Percentiles rank a stretch among this genome's conserved stretches.
These are phyloP conservation scores for Scomberomorus guttatus DNA, from an alignment of 2,797 vertebrate species.

Conservation along the genomic window DNA sequence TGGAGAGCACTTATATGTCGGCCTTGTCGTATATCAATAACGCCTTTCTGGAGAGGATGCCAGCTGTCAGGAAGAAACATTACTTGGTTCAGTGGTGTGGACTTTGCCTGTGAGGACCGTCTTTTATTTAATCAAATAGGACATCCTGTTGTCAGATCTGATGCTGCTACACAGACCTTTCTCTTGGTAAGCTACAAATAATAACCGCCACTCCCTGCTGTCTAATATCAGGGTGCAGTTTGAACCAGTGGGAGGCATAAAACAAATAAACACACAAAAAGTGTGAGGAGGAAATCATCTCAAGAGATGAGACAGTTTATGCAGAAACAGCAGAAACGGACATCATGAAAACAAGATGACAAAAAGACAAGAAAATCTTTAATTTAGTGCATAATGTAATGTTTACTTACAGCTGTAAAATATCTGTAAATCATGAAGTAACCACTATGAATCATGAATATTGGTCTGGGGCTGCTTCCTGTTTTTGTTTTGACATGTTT, in stretches of 20 bases:
- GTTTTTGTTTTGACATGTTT: slow-evolving; percentile 6
- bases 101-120: slow-evolving; percentile 35
- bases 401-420: background rate
- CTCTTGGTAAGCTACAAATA: slow-evolving; percentile 58
- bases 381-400: background rate
- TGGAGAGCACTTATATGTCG: background rate
- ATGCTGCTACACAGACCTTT: slow-evolving; percentile 31
- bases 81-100: background rate
- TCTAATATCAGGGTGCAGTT: slow-evolving; percentile 19
- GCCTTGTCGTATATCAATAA: slow-evolving; percentile 35
- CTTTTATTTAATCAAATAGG: slow-evolving; percentile 71
- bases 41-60: slow-evolving; percentile 14
- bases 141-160: slow-evolving; percentile 30
- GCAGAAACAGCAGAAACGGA: slow-evolving; percentile 6
- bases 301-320: background rate
- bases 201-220: slow-evolving; percentile 53
- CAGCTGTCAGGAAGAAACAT: slow-evolving; percentile 27
- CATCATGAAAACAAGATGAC: background rate
- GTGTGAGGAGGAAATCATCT: slow-evolving; percentile 22
- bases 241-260: slow-evolving; percentile 28
- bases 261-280: slow-evolving; percentile 40
- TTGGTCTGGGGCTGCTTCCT: background rate
- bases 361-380: background rate
- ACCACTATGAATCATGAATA: slow-evolving; percentile 12
- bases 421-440: background rate